These are phyloP conservation scores for Helarctos malayanus DNA, from an alignment of 2,797 vertebrate species.

Conservation along the genomic window DNA sequence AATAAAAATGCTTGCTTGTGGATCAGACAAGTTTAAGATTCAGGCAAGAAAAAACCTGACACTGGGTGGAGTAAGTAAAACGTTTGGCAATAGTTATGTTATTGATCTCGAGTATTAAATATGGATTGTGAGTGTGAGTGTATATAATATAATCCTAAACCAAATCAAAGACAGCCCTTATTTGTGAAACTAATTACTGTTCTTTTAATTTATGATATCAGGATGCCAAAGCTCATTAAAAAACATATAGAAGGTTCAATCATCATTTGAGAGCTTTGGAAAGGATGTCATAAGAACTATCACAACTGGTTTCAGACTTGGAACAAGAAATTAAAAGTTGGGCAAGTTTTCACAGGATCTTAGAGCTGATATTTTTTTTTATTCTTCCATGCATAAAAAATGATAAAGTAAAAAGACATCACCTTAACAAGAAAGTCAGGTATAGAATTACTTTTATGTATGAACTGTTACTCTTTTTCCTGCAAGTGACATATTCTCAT, in stretches of 20 bases:
- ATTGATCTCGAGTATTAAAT: conserved; percentile 75
- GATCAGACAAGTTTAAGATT: conserved; percentile 24
- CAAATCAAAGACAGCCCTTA: conserved; percentile 65
- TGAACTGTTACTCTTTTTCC: conserved; percentile 10
- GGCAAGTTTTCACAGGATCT: conserved; percentile 65
- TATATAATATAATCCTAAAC: conserved; percentile 51
- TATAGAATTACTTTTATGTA: background rate
- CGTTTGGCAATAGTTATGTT: conserved; percentile 21
- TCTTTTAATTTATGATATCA: conserved; percentile 68
- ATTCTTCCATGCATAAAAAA: conserved; percentile 5
- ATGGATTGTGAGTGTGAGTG: background rate
- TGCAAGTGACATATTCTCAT: background rate
- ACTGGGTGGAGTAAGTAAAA: conserved; percentile 35
- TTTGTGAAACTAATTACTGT: conserved; percentile 58
- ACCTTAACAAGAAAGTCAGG: background rate
- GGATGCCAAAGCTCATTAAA: conserved; percentile 61
- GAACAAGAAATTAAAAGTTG: conserved; percentile 6
- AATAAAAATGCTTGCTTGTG: background rate
- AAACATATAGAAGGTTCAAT: background rate
- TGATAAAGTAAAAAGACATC: conserved; percentile 36
- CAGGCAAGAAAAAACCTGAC: conserved; percentile 68
- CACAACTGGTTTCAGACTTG: conserved; percentile 53
- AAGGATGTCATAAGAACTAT: conserved; percentile 16
- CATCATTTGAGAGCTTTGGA: conserved; percentile 67
- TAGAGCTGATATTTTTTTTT: background rate